Evolutionary conservation across 2,888 invertebrate genomes (phyloP).

Genomic region (Salpingus planirostris): DNA sequence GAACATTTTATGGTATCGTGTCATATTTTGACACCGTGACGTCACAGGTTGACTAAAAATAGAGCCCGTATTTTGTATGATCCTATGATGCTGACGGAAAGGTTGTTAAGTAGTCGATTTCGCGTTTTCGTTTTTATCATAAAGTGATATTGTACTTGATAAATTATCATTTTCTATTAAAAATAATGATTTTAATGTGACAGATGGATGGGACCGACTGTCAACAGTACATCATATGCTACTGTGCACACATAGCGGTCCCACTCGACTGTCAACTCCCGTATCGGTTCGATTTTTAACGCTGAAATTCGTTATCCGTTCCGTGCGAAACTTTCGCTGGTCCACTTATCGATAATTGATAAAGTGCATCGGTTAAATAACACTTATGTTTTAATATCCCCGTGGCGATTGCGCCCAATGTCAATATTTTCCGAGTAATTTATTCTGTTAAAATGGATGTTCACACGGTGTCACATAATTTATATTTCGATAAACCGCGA

Average conservation of each 20-base stretch:
- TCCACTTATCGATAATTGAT: slow-evolving; percentile 35
- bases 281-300: no score
- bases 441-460: slow-evolving; percentile 11
- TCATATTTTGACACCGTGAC: no score
- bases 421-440: slow-evolving; percentile 20
- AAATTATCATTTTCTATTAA: slow-evolving; percentile 37
- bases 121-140: no score
- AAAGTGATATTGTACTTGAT: no score
- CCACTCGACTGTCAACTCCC: slow-evolving; percentile 13
- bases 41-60: no score
- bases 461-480: slow-evolving; percentile 16
- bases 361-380: slow-evolving; percentile 38
- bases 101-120: no score
- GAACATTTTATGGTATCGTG: no score
- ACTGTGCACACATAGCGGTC: slow-evolving; percentile 32
- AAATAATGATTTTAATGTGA: slow-evolving; percentile 41
- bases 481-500: no score
- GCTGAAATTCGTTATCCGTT: no score
- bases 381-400: slow-evolving; percentile 38
- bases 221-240: slow-evolving; percentile 41
- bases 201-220: slow-evolving; percentile 34
- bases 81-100: no score
- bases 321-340: no score
- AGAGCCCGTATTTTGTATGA: no score
- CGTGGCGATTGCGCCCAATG: slow-evolving; percentile 25